These are phyloP conservation scores for Ctenomys sociabilis DNA, from an alignment of 2,113 vertebrate species.

Conservation along the genomic window DNA sequence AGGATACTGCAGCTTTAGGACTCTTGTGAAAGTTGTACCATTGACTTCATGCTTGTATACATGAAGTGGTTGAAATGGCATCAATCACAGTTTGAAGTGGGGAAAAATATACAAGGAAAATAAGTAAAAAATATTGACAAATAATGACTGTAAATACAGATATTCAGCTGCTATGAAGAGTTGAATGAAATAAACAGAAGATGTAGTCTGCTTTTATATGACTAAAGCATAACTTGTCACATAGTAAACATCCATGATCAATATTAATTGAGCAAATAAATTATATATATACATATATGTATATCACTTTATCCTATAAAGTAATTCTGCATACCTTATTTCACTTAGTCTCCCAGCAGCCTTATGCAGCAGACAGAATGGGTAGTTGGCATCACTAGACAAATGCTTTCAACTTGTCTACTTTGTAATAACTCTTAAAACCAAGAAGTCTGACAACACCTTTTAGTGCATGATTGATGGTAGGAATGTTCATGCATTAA, in stretches of 20 bases:
- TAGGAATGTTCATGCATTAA: constrained; percentile 63
- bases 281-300: background rate
- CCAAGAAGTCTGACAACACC: constrained; percentile 76
- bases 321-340: constrained; percentile 62
- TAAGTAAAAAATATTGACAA: background rate
- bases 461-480: constrained; percentile 79
- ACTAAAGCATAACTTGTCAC: background rate
- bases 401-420: constrained; percentile 77
- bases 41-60: background rate
- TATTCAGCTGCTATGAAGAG: background rate
- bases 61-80: background rate
- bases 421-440: constrained; percentile 73
- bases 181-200: constrained; percentile 20
- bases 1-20: background rate
- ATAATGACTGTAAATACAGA: background rate
- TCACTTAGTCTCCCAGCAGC: constrained; percentile 13
- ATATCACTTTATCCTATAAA: constrained; percentile 48
- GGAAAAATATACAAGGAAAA: background rate
- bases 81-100: background rate
- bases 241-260: background rate
- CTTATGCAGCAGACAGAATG: background rate
- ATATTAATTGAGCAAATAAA: constrained; percentile 49
- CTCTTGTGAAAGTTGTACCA: background rate
- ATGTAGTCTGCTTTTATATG: background rate
- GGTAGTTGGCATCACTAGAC: constrained; percentile 66